These are phyloP conservation scores for Bombus vancouverensis DNA, from an alignment of 1,140 invertebrate species.

Conservation along the genomic window DNA sequence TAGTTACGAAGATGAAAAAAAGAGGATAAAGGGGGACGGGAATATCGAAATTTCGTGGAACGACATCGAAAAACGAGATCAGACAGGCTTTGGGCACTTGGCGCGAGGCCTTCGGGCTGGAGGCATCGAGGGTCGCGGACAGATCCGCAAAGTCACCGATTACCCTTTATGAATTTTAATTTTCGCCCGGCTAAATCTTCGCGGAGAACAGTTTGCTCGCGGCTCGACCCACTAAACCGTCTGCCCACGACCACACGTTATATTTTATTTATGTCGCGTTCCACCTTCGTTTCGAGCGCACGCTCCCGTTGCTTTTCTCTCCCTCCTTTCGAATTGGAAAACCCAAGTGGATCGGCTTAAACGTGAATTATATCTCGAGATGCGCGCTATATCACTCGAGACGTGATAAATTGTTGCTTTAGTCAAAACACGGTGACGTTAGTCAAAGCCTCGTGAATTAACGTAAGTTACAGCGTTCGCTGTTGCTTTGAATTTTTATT, in stretches of 20 bases:
- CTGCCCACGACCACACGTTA: constrained; percentile 5
- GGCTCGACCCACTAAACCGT: constrained; percentile 7
- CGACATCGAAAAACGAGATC: background rate
- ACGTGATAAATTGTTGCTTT: too few species aligned
- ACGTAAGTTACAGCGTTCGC: too few species aligned
- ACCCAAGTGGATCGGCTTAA: background rate
- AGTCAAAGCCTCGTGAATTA: too few species aligned
- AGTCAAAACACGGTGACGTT: too few species aligned
- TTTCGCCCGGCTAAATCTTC: constrained; percentile 22
- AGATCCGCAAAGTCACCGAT: background rate
- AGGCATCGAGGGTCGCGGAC: background rate
- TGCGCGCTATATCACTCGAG: too few species aligned
- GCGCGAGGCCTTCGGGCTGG: background rate
- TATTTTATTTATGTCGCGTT: constrained; percentile 54
- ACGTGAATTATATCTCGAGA: too few species aligned
- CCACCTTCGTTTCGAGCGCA: background rate
- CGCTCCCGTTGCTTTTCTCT: background rate
- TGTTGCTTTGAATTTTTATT: too few species aligned
- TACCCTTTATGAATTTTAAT: constrained; percentile 60
- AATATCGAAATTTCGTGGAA: background rate
- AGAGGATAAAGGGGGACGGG: background rate
- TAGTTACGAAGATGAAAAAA: background rate
- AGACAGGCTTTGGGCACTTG: too few species aligned
- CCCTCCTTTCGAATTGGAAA: background rate
- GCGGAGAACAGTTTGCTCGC: constrained; percentile 15